A percentile compares a stretch with the other conserved stretches of the same genome.
Conservation (phyloP, 1,140 invertebrate genomes). For the Solenopsis invicta region DNA sequence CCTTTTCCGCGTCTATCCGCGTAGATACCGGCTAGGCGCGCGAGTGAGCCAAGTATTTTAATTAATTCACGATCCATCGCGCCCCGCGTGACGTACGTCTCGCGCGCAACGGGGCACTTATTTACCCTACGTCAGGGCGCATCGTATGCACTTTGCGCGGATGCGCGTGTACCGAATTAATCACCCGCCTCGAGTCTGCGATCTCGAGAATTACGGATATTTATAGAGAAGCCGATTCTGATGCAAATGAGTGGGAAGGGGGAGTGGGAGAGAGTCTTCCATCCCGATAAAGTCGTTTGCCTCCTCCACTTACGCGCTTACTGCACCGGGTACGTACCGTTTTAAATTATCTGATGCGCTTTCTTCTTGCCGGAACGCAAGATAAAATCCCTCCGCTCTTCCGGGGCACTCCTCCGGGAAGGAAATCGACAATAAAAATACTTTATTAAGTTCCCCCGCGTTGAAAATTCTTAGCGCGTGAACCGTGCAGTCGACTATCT, state of each 20-base stretch:
- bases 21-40: neutral
- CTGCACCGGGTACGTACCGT: constrained; percentile 14
- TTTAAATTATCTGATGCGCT: constrained; percentile 71
- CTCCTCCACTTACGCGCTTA: constrained; percentile 34
- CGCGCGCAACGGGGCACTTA: constrained; percentile 47
- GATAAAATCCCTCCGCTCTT: constrained; percentile 63
- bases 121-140: constrained; percentile 42
- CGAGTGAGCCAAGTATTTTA: constrained; percentile 27
- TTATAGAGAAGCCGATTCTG: constrained; percentile 73
- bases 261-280: constrained; percentile 24
- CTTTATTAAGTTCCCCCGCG: constrained; percentile 41
- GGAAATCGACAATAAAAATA: constrained; percentile 57
- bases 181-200: constrained; percentile 46
- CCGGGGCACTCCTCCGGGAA: neutral
- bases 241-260: constrained; percentile 68
- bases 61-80: constrained; percentile 51
- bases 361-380: constrained; percentile 27
- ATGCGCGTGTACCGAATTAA: constrained; percentile 55
- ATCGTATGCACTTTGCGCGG: constrained; percentile 47
- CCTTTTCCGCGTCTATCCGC: constrained; percentile 8
- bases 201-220: constrained; percentile 73
- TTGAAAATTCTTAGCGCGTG: constrained; percentile 39
- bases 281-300: constrained; percentile 73
- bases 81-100: constrained; percentile 16
- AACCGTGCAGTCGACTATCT: neutral